A percentile compares a stretch with the other conserved stretches of the same genome.
Evolutionary conservation across 2,113 vertebrate genomes (phyloP).

Genomic region (Sebastes schlegelii): DNA sequence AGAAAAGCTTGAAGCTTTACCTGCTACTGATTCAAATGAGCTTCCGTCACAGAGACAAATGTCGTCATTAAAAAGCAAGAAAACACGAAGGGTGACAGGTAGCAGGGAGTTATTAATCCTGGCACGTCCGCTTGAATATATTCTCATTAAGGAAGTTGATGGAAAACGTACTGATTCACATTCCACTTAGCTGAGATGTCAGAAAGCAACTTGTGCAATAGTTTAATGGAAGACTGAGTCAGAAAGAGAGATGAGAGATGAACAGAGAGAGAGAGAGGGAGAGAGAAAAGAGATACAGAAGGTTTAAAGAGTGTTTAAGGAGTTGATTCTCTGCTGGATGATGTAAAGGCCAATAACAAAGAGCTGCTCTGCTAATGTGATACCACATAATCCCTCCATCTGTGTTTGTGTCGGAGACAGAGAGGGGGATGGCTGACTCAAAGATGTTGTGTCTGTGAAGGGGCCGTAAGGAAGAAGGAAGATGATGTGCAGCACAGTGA

Average conservation of each 20-base stretch:
- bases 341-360: constrained; percentile 52
- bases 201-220: background rate
- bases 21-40: background rate
- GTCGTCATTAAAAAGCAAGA: background rate
- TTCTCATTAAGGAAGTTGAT: background rate
- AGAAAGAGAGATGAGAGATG: background rate
- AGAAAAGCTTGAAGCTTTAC: background rate
- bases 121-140: background rate
- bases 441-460: constrained; percentile 7
- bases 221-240: background rate
- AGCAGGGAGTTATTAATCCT: background rate
- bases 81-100: background rate
- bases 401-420: constrained; percentile 20
- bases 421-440: background rate
- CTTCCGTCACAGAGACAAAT: background rate
- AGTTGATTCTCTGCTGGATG: constrained; percentile 35
- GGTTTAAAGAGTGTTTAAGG: constrained; percentile 13
- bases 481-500: background rate
- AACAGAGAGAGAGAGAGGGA: no score
- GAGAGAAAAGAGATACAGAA: background rate
- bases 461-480: background rate
- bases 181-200: background rate
- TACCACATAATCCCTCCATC: constrained; percentile 52
- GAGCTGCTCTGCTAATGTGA: constrained; percentile 36
- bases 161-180: background rate